These are phyloP conservation scores for Thinocorus orbignyianus DNA, from an alignment of 2,113 vertebrate species.

Conservation along the genomic window DNA sequence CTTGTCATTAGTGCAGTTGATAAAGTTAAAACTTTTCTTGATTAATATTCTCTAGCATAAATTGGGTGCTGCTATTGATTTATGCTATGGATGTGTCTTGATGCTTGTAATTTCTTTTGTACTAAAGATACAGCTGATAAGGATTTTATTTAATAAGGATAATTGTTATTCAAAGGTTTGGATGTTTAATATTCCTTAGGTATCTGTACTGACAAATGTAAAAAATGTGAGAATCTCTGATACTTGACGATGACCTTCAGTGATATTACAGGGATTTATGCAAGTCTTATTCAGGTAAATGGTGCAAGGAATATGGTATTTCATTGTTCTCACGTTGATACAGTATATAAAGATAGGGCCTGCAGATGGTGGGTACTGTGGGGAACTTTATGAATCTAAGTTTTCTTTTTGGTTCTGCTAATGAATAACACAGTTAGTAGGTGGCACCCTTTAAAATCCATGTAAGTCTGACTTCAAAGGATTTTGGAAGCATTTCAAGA, in stretches of 20 bases:
- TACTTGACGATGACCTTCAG: slow-evolving; percentile 69
- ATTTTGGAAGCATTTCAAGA: not conserved
- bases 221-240: slow-evolving; percentile 59
- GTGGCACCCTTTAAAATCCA: not conserved
- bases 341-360: not conserved
- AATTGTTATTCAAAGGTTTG: slow-evolving; percentile 63
- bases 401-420: not conserved
- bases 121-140: slow-evolving; percentile 52
- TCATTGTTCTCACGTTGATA: not conserved
- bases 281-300: slow-evolving; percentile 35
- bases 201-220: slow-evolving; percentile 58
- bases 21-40: slow-evolving; percentile 69
- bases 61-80: slow-evolving; percentile 35
- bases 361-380: not conserved
- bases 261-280: slow-evolving; percentile 57
- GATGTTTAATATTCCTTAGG: slow-evolving; percentile 68
- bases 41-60: slow-evolving; percentile 67
- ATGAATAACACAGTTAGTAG: not conserved
- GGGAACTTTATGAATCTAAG: not conserved
- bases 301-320: not conserved
- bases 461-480: not conserved
- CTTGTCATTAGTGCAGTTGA: slow-evolving; percentile 60
- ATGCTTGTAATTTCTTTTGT: slow-evolving; percentile 66
- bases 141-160: slow-evolving; percentile 70
- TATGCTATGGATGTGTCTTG: slow-evolving; percentile 32